Evolutionary conservation across 30 jellyfish, hydroid and myxozoan species (phyloP).

Genomic region (Rhopilema esculentum): DNA sequence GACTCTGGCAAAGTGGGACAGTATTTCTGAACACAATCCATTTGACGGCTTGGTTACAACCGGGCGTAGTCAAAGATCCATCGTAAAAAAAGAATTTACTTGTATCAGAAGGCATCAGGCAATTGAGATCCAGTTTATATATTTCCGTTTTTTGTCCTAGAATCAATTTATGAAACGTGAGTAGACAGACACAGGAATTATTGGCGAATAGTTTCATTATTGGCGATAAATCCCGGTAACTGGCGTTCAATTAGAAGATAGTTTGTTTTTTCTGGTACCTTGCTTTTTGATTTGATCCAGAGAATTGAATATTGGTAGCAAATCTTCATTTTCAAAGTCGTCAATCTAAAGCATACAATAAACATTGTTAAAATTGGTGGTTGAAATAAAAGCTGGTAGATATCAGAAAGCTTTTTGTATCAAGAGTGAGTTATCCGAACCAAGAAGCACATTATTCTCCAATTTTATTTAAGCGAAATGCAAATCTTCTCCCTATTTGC

Average conservation of each 20-base stretch:
- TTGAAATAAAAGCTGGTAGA: too few species aligned
- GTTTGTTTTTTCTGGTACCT: not conserved
- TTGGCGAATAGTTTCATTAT: too few species aligned
- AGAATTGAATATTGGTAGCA: not conserved
- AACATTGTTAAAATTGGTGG: too few species aligned
- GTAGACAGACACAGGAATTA: not conserved
- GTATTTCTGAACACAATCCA: constrained; percentile 22
- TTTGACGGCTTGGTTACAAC: constrained; percentile 27
- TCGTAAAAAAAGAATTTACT: not conserved
- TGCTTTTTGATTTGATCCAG: not conserved
- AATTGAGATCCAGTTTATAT: not conserved
- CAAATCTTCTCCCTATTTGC: too few species aligned
- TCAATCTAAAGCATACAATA: not conserved
- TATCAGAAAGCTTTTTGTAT: too few species aligned
- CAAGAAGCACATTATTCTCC: too few species aligned
- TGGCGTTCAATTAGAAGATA: not conserved
- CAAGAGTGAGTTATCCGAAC: too few species aligned
- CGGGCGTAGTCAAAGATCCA: constrained; percentile 47
- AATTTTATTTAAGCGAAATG: too few species aligned
- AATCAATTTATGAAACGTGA: not conserved
- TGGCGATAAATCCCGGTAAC: too few species aligned
- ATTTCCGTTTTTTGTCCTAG: not conserved
- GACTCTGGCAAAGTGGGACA: not conserved
- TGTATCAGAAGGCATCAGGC: not conserved
- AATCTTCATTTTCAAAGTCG: not conserved